Base-by-base conservation (phyloP, 1,140 invertebrate species). In the Chelonus insularis region DNA sequence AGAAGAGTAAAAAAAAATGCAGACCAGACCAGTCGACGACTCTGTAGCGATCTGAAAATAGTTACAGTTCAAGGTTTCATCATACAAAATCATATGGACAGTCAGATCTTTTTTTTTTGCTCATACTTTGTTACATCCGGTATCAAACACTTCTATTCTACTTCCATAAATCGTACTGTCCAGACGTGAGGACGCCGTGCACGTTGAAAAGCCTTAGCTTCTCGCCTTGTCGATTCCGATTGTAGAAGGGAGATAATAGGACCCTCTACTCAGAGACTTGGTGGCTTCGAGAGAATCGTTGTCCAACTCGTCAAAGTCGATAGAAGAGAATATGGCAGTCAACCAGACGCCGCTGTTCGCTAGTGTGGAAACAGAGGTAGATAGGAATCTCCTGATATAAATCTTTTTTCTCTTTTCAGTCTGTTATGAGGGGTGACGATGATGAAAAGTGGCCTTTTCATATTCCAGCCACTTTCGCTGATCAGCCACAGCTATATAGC, bases 61-160 rank as follows among this genome's bases (percentile, higher is more conserved):
- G 57, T 60, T 60, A 50, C 57, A 39, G 57, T 52, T 60, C 57
- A 60, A 60, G 57, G 57, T 52, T 41, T 23, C 21, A 21, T 23
- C 11, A 23, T 25, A 25, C n/a, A 23, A 20, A 23, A 23, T 29
- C 21, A 48, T 48, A 48, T 23, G 18, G 18, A 16, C 14, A 25
- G 18, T 23, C 21, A 43, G 14, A 16, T 21, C 8, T 45, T 20
- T 9, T 5, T 45, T 20, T 20, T 2, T 9, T 20, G 12, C 12
- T 45, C 18, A 45, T 45, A 21, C 6, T 45, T 7, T 29, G 25
- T 29, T 29, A 29, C 25, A 29, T 29, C 25, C 25, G 25, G 25
- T 29, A 29, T 29, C 25, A 29, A 29, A 29, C 7, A 29, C 25
- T 7, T 29, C 25, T 7, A 29, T 29, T 29, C 25, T 29, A 29